Base-by-base conservation (phyloP, 2,888 invertebrate genomes). In the Ceramica pisi region DNA sequence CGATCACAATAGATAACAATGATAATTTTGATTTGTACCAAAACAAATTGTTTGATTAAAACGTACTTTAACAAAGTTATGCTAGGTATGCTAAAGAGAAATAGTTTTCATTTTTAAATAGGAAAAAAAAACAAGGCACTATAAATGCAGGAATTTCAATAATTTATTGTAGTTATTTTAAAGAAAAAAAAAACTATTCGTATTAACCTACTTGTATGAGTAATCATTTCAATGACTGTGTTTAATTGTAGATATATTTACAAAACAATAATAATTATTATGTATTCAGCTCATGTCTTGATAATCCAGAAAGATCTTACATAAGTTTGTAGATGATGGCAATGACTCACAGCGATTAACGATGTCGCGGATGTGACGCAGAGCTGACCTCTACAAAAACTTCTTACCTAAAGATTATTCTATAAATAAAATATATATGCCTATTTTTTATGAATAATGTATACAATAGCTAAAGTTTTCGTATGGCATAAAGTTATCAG, bases 321-420 rank as follows among this genome's bases (percentile, higher is more conserved):
- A 74, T 72, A 84, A 81, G 61, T 57, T 67, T 7, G 63, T 69
- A 75, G 70, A 86, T 78, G 82, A 82, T 77, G 63, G 61, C 55
- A 38, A 61, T 90, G 87, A 90, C 71, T 90, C 90, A 90, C 70
- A 81, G 72, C 71, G 85, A 83, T 78, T 86, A 87, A 80, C 71
- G 66, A 80, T 83, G 81, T 85, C 61, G 83, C 83, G 87, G 87
- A 87, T 86, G 85, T 89, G 89, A 90, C 86, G 87, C 78, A 85
- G 70, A 67, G 10, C 19, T 35, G 46, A 83, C 85, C 81, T 80
- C 75, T 65, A 69, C 51, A 55, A 68, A 61, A 72, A 68, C 61
- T 31, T 66, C 44, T 80, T 60, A 78, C 65, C 46, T 55, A 41
- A 59, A 67, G 51, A 70, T 63, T 55, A 69, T 21, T 7, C n/a